Conservation (phyloP, 2,797 vertebrate genomes). For the Esox lucius region DNA sequence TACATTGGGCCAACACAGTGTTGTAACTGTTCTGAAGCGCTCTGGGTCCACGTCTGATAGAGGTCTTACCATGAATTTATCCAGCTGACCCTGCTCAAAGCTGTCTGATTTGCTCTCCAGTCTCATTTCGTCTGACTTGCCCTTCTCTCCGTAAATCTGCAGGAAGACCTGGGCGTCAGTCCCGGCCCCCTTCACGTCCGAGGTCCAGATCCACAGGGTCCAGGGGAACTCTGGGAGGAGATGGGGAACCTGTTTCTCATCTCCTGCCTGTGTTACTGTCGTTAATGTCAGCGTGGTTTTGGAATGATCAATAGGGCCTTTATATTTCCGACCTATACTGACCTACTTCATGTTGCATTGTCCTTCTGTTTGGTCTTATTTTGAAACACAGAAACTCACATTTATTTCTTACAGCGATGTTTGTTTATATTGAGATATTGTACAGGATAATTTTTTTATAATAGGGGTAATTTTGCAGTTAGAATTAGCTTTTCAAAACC, state of each 20-base stretch:
- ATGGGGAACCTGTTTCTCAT: background rate
- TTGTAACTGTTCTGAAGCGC: background rate
- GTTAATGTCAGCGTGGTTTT: background rate
- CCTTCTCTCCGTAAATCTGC: slow-evolving; percentile 90
- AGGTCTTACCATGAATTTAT: slow-evolving; percentile 89
- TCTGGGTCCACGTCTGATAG: background rate
- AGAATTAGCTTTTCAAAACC: too few relatives aligned
- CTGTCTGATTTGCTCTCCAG: slow-evolving; percentile 94
- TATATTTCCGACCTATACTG: too few relatives aligned
- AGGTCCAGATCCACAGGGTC: slow-evolving; percentile 97
- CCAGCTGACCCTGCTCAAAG: slow-evolving; percentile 88
- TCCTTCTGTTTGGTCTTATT: too few relatives aligned
- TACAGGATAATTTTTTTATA: too few relatives aligned
- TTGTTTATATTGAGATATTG: too few relatives aligned
- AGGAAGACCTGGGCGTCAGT: slow-evolving; percentile 94
- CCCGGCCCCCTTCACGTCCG: slow-evolving; percentile 92
- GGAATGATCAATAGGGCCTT: background rate
- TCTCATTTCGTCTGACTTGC: slow-evolving; percentile 90
- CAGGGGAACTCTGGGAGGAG: slow-evolving; percentile 82
- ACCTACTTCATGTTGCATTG: too few relatives aligned
- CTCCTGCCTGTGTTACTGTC: background rate
- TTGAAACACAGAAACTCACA: too few relatives aligned
- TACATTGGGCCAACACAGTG: too few relatives aligned
- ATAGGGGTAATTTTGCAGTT: too few relatives aligned
- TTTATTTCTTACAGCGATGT: too few relatives aligned